Conservation (phyloP, 1,140 invertebrate species). For the Polyergus mexicanus region DNA sequence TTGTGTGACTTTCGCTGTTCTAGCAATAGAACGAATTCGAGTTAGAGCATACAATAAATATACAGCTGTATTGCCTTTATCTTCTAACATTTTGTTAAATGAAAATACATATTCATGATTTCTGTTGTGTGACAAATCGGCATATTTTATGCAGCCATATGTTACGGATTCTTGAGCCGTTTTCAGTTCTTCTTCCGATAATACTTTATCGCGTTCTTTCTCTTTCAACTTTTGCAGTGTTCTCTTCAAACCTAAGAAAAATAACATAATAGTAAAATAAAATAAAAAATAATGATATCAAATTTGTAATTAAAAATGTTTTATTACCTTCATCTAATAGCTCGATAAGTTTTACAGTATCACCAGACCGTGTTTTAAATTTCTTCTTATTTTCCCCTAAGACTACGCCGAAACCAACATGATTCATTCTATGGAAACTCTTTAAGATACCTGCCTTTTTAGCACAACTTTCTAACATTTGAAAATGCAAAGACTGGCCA, state of each 20-base stretch:
- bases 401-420: constrained; percentile 98
- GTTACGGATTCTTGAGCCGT: constrained; percentile 96
- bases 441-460: constrained; percentile 90
- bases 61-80: constrained; percentile 99
- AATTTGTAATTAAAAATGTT: constrained; percentile 8
- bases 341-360: constrained; percentile 96
- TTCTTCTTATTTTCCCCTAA: constrained; percentile 99
- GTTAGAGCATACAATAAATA: constrained; percentile 98
- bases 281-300: not conserved
- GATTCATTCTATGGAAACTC: constrained; percentile 91
- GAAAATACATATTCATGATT: constrained; percentile 99
- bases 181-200: constrained; percentile 94
- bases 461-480: constrained; percentile 91
- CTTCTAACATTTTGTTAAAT: constrained; percentile 99
- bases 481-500: constrained; percentile 96
- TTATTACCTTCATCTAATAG: constrained; percentile 96
- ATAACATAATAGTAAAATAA: not conserved
- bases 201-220: constrained; percentile 95
- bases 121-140: constrained; percentile 97
- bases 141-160: constrained; percentile 99
- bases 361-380: constrained; percentile 99
- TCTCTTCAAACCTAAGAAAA: constrained; percentile 90
- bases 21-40: constrained; percentile 96
- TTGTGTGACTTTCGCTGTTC: constrained; percentile 90
- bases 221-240: constrained; percentile 95